These are phyloP conservation scores for Pycnomerus fuliginosus DNA, from an alignment of 2,888 invertebrate genomes.

Conservation along the genomic window DNA sequence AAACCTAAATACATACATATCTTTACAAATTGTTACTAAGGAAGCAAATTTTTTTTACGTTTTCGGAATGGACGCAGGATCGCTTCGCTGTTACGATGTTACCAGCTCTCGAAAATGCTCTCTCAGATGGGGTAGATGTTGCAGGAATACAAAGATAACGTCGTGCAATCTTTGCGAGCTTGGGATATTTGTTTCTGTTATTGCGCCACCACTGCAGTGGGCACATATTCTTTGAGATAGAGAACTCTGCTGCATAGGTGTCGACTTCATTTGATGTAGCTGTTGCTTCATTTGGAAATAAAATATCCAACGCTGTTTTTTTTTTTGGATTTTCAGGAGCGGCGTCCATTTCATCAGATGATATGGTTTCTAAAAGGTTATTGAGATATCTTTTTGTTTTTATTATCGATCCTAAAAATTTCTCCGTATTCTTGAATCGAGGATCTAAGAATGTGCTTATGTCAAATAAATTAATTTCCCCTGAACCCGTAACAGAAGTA, in stretches of 20 bases:
- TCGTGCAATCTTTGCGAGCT: conserved; percentile 7
- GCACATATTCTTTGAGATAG: conserved; percentile 5
- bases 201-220: conserved; percentile 6
- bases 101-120: conserved; percentile 11
- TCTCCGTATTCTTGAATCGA: background rate
- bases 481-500: too few relatives aligned
- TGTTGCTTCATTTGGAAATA: background rate
- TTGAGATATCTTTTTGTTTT: conserved; percentile 14
- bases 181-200: conserved; percentile 7
- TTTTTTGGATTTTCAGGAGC: conserved; percentile 11
- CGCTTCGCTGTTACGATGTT: conserved; percentile 11
- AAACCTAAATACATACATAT: too few relatives aligned
- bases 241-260: conserved; percentile 4
- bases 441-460: background rate
- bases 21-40: conserved; percentile 6
- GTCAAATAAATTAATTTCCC: background rate
- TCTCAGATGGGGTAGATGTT: conserved; percentile 12
- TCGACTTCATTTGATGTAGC: conserved; percentile 12
- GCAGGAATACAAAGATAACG: conserved; percentile 14
- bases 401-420: background rate
- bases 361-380: conserved; percentile 2
- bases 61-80: conserved; percentile 5
- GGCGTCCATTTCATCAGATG: conserved; percentile 3
- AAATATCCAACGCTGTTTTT: conserved; percentile 18
- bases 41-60: conserved; percentile 9